Evolutionary conservation across 2,888 invertebrate genomes (phyloP).

Genomic region (Neoitamus cyanurus): DNA sequence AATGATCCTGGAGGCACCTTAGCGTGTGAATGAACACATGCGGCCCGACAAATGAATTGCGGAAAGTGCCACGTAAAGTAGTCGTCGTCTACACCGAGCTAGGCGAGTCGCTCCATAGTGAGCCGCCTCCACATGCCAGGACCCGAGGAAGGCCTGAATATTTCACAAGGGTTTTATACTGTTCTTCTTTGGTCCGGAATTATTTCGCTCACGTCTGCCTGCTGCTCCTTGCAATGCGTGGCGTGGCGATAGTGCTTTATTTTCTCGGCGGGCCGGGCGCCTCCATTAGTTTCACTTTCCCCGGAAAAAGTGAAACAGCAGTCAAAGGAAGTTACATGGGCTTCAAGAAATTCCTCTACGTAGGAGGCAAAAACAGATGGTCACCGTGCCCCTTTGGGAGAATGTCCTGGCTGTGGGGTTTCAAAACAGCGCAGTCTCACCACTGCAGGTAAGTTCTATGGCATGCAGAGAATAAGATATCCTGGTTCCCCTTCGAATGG

Average conservation of each 20-base stretch:
- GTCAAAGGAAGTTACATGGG: neutral
- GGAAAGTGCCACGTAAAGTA: constrained; percentile 29
- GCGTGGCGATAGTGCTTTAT: neutral
- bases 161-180: constrained; percentile 29
- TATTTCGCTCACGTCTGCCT: constrained; percentile 32
- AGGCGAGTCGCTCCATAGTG: neutral
- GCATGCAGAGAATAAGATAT: neutral
- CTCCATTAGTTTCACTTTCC: constrained; percentile 52
- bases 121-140: neutral
- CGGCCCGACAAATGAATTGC: constrained; percentile 40
- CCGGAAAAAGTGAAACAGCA: constrained; percentile 44
- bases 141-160: constrained; percentile 9
- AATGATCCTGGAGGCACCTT: constrained; percentile 44
- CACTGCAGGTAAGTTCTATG: neutral
- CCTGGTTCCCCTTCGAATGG: neutral
- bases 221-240: neutral
- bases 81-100: neutral
- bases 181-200: neutral
- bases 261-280: neutral
- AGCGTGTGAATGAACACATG: constrained; percentile 38
- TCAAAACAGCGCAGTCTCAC: constrained; percentile 47
- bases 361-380: constrained; percentile 33
- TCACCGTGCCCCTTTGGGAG: constrained; percentile 30
- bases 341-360: constrained; percentile 35
- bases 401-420: neutral